Base-by-base conservation (phyloP, 1,140 invertebrate species). In the Augochlora pura region DNA sequence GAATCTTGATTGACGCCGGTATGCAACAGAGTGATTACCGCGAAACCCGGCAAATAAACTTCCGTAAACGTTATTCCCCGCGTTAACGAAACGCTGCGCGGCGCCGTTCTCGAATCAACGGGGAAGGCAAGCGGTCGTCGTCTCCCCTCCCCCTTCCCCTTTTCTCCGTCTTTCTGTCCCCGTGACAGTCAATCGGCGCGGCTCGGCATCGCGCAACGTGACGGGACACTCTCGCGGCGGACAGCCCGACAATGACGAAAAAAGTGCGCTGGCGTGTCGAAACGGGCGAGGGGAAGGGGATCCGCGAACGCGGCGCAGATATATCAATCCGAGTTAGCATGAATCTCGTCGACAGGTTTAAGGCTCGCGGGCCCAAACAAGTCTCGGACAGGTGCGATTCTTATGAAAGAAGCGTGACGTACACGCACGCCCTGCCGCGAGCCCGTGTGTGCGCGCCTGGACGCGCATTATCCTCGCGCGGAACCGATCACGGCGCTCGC, bases 301-400 rank as follows among this genome's bases (percentile, higher is more conserved):
- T 85, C 76, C 84, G 68, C 84, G 77, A 72, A 73, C 82, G 32
- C 82, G 32, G 54, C 32, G 72, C 49, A 88, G 86, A 87, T 88
- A 87, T 87, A 88, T 88, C 85, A 88, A 88, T 88, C 83, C 79
- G 74, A 85, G 86, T 85, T 79, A 65, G 81, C 86, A 84, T 86
- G 87, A 88, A 88, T 88, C 87, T 82, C 83, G 87, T 74, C 87
- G 86, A 88, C 87, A 88, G 87, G 85, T 86, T 88, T 86, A 83
- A 88, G 70, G 81, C 85, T 83, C 77, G 77, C 78, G 80, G 14
- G 75, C 70, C 73, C 77, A 83, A 78, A 87, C 82, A 77, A 79
- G 85, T 66, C 74, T 72, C 54, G 76, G 86, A 88, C 87, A 88
- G 86, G 85, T 88, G 87, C 83, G 86, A 85, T 81, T 83, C 81